Evolutionary conservation across 23 tunicate species (phyloP), one percentile per base, ranked within the genome.

Genomic region (Aplidium turbinatum): DNA sequence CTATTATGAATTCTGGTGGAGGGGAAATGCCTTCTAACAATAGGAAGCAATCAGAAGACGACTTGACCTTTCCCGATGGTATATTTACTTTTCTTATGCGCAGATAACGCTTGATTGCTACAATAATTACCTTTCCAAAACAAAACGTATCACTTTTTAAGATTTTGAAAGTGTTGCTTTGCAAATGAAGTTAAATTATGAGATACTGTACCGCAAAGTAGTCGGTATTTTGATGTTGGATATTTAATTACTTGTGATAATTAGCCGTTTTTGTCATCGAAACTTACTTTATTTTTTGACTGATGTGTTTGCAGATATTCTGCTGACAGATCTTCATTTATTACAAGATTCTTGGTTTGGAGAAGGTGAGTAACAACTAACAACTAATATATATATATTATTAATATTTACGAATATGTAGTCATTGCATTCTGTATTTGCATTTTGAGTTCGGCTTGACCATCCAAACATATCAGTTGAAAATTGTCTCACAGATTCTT

Each of bases 21-120:
- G 63, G 64, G 19, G 58, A 47, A 22, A 48, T 58, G 31, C 32
- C 55, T n/a, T 38, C 83, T 4, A 38, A 76, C 71, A 85, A 69
- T 45, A 40, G 65, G 28, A 86, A 86, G 36, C 84, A 78, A 63
- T 62, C 85, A 27, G 85, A 86, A 45, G 93, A 86, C 22, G 77
- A 62, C 9, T 52, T 86, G 30, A 46, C 85, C 3, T 55, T 78
- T 26, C 40, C 83, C 7, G 75, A 78, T 18, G 77, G 78, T 76
- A 83, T 38, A 23, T 28, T 47, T 20, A 0, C 27, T 26, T 73
- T 0, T 56, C n/a, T 56, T 30, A 65, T 16, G 50, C 16, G 50
- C 16, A 42, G 50, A 16, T 42, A 9, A 42, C 50, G 16, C 16
- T 42, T 9, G 50, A 53, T 42, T 42, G 11, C 16, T 42, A 16